Evolutionary conservation across 2,113 vertebrate genomes (phyloP).

Genomic region (Amblyornis subalaris): DNA sequence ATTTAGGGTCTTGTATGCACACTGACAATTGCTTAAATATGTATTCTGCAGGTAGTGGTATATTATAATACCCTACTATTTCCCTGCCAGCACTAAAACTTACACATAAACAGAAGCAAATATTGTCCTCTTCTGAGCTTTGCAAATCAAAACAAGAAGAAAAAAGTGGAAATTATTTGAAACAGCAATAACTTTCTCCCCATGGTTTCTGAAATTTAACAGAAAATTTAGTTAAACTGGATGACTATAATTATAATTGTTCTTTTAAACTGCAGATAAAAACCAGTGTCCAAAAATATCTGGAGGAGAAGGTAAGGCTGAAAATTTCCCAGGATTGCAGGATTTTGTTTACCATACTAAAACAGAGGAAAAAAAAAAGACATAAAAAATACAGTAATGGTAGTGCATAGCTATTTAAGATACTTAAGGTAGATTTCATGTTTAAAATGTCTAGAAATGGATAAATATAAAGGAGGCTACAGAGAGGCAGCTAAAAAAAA

Average conservation of each 20-base stretch:
- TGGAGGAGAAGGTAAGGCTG: neutral
- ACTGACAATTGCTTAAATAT: neutral
- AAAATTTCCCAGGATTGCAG: neutral
- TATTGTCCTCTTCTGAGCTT: neutral
- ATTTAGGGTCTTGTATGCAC: rapidly evolving
- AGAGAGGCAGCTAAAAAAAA: neutral
- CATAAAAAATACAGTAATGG: neutral
- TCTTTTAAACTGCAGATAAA: neutral
- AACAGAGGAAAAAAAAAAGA: neutral
- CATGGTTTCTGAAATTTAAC: neutral
- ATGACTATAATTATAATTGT: neutral
- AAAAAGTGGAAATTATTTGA: neutral
- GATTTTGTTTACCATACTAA: neutral
- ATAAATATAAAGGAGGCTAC: neutral
- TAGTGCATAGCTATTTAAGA: neutral
- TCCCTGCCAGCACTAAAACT: neutral
- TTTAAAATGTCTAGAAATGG: neutral
- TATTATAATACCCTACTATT: neutral
- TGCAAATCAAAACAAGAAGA: neutral
- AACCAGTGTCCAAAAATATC: rapidly evolving
- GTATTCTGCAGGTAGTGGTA: neutral
- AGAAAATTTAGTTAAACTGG: neutral
- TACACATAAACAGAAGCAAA: neutral
- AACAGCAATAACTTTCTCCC: neutral
- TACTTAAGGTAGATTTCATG: neutral